Conservation (phyloP, 2,888 invertebrate genomes). For the Hemaris fuciformis region DNA sequence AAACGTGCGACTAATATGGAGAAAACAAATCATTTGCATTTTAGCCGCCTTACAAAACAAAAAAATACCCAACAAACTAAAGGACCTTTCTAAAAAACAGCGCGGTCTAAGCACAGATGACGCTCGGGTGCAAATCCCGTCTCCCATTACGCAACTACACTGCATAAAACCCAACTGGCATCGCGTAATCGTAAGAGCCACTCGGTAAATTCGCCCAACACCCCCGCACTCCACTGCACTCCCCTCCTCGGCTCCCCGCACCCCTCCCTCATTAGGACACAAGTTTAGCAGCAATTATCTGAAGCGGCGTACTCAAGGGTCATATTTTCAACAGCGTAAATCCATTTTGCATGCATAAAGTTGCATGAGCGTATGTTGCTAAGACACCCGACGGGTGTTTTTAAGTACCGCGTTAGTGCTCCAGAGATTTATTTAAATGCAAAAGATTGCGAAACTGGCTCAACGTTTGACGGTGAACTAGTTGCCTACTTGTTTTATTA, state of each 20-base stretch:
- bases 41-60: too few species aligned
- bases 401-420: slow-evolving; percentile 36
- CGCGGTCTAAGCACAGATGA: background rate
- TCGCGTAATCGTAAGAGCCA: slow-evolving; percentile 5
- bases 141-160: background rate
- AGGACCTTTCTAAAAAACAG: background rate
- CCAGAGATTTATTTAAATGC: slow-evolving; percentile 12
- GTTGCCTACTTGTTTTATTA: background rate
- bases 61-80: background rate
- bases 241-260: slow-evolving; percentile 19
- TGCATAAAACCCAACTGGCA: slow-evolving; percentile 5
- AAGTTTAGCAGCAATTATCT: slow-evolving; percentile 72
- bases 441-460: background rate
- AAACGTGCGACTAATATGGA: too few species aligned
- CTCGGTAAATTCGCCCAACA: background rate
- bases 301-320: slow-evolving; percentile 61
- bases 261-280: slow-evolving; percentile 62
- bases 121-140: background rate
- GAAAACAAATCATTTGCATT: too few species aligned
- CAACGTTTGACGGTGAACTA: background rate
- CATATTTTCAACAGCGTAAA: slow-evolving; percentile 65
- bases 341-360: slow-evolving; percentile 69
- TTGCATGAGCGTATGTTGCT: slow-evolving; percentile 35
- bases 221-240: slow-evolving; percentile 41
- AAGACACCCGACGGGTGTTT: slow-evolving; percentile 52